Evolutionary conservation across 2,888 invertebrate genomes (phyloP).

Genomic region (Peribatodes rhomboidaria): DNA sequence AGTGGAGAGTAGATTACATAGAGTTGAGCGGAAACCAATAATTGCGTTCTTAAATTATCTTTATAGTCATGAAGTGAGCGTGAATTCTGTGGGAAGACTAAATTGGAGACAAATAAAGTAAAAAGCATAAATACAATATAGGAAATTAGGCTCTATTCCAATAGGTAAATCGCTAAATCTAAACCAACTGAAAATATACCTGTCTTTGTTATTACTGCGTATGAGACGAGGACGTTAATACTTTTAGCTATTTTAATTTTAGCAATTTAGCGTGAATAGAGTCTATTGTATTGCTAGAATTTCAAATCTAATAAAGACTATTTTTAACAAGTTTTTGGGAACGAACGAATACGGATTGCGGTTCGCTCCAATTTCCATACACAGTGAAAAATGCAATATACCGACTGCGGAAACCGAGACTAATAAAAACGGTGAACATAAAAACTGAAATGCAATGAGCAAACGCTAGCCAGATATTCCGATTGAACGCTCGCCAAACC

Average conservation of each 20-base stretch:
- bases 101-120: too few relatives aligned
- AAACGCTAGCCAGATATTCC: slow-evolving; percentile 9
- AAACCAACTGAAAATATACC: too few relatives aligned
- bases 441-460: slow-evolving; percentile 23
- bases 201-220: too few relatives aligned
- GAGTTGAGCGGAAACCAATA: background rate
- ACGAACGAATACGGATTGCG: background rate
- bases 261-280: too few relatives aligned
- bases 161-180: too few relatives aligned
- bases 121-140: too few relatives aligned
- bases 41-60: background rate
- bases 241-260: too few relatives aligned
- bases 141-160: too few relatives aligned
- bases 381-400: slow-evolving; percentile 18
- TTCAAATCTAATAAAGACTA: background rate
- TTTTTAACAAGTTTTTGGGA: background rate
- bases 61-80: too few relatives aligned
- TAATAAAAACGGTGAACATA: slow-evolving; percentile 20
- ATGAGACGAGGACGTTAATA: too few relatives aligned
- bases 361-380: background rate
- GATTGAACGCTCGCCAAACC: slow-evolving; percentile 29
- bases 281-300: background rate
- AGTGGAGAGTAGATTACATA: background rate
- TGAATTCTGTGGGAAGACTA: too few relatives aligned
- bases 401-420: slow-evolving; percentile 13